Percentiles rank a stretch among this genome's conserved stretches.
phyloP scores from a whole-genome alignment of 2,888 invertebrate species.

The Slavum lentiscoides region DNA sequence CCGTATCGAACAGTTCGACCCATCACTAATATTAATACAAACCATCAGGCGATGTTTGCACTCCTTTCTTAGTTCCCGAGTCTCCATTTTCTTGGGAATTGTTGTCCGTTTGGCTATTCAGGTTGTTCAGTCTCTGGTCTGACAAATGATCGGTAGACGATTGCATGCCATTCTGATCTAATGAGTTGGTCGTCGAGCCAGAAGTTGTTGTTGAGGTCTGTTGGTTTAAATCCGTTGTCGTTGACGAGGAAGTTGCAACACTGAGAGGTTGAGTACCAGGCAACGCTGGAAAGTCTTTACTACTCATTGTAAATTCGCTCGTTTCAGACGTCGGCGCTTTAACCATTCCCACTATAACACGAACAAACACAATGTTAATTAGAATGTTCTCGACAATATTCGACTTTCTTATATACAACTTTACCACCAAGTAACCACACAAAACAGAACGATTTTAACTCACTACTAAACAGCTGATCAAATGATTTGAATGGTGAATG shows the following conservation, averaged over 20 bases:
- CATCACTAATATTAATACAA: conserved; percentile 57
- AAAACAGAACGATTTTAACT: conserved; percentile 47
- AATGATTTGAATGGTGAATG: conserved; percentile 57
- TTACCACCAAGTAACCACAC: conserved; percentile 37
- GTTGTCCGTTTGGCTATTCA: conserved; percentile 59
- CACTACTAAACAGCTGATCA: conserved; percentile 55
- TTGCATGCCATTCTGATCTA: conserved; percentile 49
- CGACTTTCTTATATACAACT: not conserved
- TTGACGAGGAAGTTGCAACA: conserved; percentile 54
- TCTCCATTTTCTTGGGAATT: conserved; percentile 57
- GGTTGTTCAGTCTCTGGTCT: conserved; percentile 52
- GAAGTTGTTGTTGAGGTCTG: conserved; percentile 46
- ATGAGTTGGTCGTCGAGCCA: conserved; percentile 37
- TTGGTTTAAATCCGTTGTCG: conserved; percentile 45
- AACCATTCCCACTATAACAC: conserved; percentile 80
- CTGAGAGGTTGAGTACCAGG: conserved; percentile 77
- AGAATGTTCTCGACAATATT: not conserved
- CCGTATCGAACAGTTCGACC: too few relatives aligned
- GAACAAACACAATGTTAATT: conserved; percentile 52
- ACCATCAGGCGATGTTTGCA: conserved; percentile 95
- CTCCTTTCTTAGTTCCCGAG: conserved; percentile 72
- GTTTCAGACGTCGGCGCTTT: conserved; percentile 91
- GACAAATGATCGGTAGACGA: conserved; percentile 49
- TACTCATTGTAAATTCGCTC: conserved; percentile 95
- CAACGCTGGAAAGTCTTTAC: conserved; percentile 98